These are phyloP conservation scores for Acromyrmex echinatior DNA, from an alignment of 1,140 invertebrate species.

Conservation along the genomic window DNA sequence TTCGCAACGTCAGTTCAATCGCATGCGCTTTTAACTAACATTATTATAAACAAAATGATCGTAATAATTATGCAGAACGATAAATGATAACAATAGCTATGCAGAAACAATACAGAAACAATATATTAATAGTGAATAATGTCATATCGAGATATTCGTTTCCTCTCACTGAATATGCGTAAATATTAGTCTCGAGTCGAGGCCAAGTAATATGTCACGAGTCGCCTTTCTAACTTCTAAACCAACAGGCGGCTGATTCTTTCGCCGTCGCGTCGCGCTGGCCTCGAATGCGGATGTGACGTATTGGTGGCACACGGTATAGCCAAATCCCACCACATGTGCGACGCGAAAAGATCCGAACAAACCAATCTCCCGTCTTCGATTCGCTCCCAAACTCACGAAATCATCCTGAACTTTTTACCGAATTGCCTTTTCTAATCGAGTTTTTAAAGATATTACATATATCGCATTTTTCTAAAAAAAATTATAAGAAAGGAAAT, in stretches of 20 bases:
- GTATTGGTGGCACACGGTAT: slow-evolving; percentile 49
- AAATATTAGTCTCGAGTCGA: slow-evolving; percentile 73
- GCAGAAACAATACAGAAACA: too few species aligned
- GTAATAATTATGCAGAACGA: background rate
- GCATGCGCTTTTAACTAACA: background rate
- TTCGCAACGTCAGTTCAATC: background rate
- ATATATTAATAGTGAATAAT: slow-evolving; percentile 22
- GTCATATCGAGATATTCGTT: slow-evolving; percentile 52
- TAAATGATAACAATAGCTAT: background rate
- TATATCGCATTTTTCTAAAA: background rate
- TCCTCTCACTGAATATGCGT: slow-evolving; percentile 66
- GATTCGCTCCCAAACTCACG: background rate
- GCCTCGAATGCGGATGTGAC: slow-evolving; percentile 77
- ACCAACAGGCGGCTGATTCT: slow-evolving; percentile 69
- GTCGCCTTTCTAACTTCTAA: slow-evolving; percentile 77
- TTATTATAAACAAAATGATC: background rate
- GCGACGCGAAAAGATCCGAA: slow-evolving; percentile 23
- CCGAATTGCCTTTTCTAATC: background rate
- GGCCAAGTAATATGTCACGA: slow-evolving; percentile 64
- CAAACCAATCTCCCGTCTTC: background rate
- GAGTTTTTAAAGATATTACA: background rate
- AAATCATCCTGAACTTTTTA: slow-evolving; percentile 11
- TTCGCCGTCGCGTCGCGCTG: slow-evolving; percentile 52
- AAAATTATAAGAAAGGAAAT: background rate
- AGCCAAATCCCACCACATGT: slow-evolving; percentile 50